Conservation (phyloP, 2,113 vertebrate genomes). For the Solenodon paradoxus region DNA sequence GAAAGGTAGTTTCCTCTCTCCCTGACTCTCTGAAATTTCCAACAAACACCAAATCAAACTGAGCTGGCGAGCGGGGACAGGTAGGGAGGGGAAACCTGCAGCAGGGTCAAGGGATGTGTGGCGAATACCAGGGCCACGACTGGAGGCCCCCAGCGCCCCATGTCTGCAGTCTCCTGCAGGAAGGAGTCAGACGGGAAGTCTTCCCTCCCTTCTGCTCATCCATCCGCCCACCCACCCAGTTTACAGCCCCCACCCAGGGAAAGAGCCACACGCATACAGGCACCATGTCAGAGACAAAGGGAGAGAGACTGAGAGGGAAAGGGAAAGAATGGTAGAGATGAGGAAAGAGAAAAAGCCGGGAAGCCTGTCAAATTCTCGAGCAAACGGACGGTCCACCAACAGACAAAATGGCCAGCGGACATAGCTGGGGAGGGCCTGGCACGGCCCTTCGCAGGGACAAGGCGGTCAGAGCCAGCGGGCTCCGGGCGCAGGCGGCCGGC, state of each 20-base stretch:
- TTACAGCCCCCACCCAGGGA: background rate
- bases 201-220: background rate
- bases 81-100: background rate
- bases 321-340: background rate
- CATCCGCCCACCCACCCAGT: background rate
- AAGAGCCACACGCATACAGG: background rate
- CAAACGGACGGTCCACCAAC: constrained; percentile 20
- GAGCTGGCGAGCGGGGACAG: background rate
- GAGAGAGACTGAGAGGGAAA: constrained; percentile 15
- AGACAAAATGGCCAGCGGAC: constrained; percentile 64
- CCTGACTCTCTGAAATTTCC: background rate
- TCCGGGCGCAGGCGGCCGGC: constrained; percentile 8
- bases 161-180: constrained; percentile 22
- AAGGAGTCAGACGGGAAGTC: background rate
- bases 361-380: background rate
- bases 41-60: background rate
- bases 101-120: background rate
- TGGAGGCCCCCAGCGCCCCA: background rate
- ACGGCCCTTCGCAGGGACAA: background rate
- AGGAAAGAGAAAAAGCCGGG: background rate
- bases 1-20: background rate
- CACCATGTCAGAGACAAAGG: constrained; percentile 63
- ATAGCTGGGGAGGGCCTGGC: background rate
- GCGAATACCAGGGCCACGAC: background rate
- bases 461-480: background rate